These are phyloP conservation scores for Drosophila sulfurigaster DNA, from an alignment of 1,140 invertebrate species.

Conservation along the genomic window DNA sequence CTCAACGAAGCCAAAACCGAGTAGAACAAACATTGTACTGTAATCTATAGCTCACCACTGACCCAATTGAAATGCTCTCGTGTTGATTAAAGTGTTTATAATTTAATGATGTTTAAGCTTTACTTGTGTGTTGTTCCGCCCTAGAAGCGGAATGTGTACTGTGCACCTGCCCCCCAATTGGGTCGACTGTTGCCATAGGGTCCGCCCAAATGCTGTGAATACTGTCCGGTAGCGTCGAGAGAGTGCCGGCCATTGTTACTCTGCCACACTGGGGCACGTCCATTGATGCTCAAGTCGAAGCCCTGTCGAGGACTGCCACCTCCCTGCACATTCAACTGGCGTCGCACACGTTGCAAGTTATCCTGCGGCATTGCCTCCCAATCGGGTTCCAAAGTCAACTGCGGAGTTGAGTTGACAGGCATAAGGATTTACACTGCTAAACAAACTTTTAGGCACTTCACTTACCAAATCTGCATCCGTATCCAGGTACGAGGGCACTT, in stretches of 20 bases:
- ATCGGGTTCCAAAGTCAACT: background rate
- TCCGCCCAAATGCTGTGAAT: conserved; percentile 75
- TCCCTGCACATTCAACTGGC: conserved; percentile 55
- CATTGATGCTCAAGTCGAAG: conserved; percentile 65
- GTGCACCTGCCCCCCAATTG: conserved; percentile 63
- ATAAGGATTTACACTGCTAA: background rate
- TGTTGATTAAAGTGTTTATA: conserved; percentile 11
- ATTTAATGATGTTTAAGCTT: conserved; percentile 9
- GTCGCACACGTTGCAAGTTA: conserved; percentile 42
- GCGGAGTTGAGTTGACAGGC: background rate
- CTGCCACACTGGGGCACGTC: conserved; percentile 69
- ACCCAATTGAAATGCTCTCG: background rate
- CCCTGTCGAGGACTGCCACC: conserved; percentile 71
- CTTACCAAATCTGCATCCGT: conserved; percentile 38
- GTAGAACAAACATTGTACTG: background rate
- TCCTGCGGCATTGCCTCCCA: background rate
- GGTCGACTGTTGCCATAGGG: conserved; percentile 77
- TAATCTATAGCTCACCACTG: background rate
- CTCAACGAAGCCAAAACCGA: conserved; percentile 17
- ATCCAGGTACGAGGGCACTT: conserved; percentile 11
- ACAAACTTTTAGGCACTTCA: background rate
- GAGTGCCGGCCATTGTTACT: conserved; percentile 75
- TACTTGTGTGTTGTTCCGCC: background rate
- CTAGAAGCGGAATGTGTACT: conserved; percentile 70
- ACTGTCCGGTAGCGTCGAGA: conserved; percentile 66